Evolutionary conservation across 2,888 invertebrate species (phyloP), one percentile per base, ranked within the genome.

Genomic region (Margaritifera margaritifera): DNA sequence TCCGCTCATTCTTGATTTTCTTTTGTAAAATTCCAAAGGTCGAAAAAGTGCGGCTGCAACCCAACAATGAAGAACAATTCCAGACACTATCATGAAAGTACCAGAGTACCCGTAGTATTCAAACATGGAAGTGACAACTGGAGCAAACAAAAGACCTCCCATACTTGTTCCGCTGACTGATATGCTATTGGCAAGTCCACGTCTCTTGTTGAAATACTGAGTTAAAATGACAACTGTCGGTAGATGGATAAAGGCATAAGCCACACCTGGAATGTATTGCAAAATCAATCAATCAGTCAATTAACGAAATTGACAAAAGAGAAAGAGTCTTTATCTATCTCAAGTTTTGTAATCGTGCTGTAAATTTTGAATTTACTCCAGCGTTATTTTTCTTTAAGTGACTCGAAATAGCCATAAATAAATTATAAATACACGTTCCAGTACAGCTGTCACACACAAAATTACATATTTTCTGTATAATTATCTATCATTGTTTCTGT

Each of bases 161-260:
- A 71, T 22, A 31, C 68, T 62, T 1, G 56, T 42, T 4, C 64
- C 64, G 19, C 64, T 56, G 15, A 64, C 52, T 3, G 59, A 52
- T 19, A 72, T 51, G 2, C 72, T 69, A 56, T 69, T 72, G 4
- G 72, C 72, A 53, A 69, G 18, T 3, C 69, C 69, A 22, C 72
- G 52, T 3, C 72, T 27, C 27, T 67, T 66, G 22, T 64, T 31
- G 58, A 72, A 72, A 59, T 72, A 69, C 27, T 61, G 64, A 4
- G 69, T 69, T 25, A 72, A 69, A 18, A 67, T 42, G 25, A 64
- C 62, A 6, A 72, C 15, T 19, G 56, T 52, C 6, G 72, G 69
- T 8, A 63, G 24, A 27, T 60, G 57, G 19, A 57, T 22, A 25
- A 71, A n/a, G 19, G 64, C 61, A n/a, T n/a, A 22, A 18, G 64